Base-by-base conservation (phyloP, 1,140 invertebrate species). In the Carposina sasakii region DNA sequence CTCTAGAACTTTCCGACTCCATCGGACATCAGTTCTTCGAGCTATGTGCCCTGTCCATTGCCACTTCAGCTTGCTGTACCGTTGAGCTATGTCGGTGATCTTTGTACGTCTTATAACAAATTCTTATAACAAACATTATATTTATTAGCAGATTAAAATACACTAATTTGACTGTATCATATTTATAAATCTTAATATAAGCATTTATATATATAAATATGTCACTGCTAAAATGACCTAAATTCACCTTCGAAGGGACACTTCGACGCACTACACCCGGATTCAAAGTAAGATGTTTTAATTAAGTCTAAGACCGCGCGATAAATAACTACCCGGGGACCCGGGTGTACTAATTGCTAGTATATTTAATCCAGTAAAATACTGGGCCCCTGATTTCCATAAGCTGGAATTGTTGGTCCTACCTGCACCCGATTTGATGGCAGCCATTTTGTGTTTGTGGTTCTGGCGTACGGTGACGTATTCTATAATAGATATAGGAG, bases 361-460 rank as follows among this genome's bases (percentile, higher is more conserved):
- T 83, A 79, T 75, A 81, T 81, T 76, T 81, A 81, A 81, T 81
- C 79, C 79, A 57, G 72, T 74, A 74, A 79, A 81, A 79, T 81
- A 76, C 74, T 73, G 70, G 67, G 67, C 57, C 62, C 71, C 69
- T 76, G 76, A 81, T 83, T 83, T 83, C 75, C 78, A 81, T 83
- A 83, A 81, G 79, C 76, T 79, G 72, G 75, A 81, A 82, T 81
- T 83, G 79, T 81, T 77, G 77, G 66, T 70, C 60, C 52, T 77
- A 76, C 75, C 77, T 81, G 71, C 60, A 61, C 61, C 64, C 67
- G 73, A 79, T 76, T 82, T 71, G 70, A 64, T 71, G 71, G 63
- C 62, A 62, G 63, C 66, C 64, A 67, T 76, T 72, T 60, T n/a
- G 63, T 63, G 64, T 70, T 68, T 63, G 50, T 74, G 66, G 72